Percentiles rank a stretch among this genome's conserved stretches.
These are phyloP conservation scores for Myotis lucifugus DNA, from an alignment of 2,113 vertebrate genomes.

Conservation along the genomic window DNA sequence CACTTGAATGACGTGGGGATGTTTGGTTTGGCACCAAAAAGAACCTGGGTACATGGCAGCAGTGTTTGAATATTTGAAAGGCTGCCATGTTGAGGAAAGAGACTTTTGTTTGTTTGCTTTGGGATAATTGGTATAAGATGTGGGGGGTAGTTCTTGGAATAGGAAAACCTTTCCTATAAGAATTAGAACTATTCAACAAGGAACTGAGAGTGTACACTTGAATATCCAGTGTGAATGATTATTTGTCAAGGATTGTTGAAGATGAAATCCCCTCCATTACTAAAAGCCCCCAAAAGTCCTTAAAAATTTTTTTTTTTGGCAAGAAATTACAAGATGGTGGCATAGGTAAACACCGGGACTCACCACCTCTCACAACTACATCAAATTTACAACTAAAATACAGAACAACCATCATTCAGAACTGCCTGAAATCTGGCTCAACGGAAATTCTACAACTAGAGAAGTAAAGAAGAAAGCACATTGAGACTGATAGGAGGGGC, in stretches of 20 bases:
- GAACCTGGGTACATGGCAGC: background rate
- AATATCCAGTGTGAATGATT: background rate
- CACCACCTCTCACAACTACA: too few relatives aligned
- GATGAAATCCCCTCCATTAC: background rate
- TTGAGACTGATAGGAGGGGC: too few relatives aligned
- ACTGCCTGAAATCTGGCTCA: too few relatives aligned
- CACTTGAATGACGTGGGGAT: background rate
- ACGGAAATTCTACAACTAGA: too few relatives aligned
- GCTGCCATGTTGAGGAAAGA: background rate
- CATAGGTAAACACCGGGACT: too few relatives aligned
- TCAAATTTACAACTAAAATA: too few relatives aligned
- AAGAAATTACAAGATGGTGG: too few relatives aligned
- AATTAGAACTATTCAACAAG: background rate
- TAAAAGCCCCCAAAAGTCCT: background rate
- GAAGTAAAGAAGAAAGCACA: too few relatives aligned
- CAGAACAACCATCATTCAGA: too few relatives aligned
- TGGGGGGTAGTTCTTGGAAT: background rate
- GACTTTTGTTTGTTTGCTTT: background rate
- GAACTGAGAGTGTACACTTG: background rate
- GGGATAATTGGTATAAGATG: constrained; percentile 32
- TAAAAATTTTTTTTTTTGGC: background rate
- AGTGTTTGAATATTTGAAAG: constrained; percentile 29
- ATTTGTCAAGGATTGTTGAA: background rate
- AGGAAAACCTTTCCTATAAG: background rate
- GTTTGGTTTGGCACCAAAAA: constrained; percentile 1